phyloP scores from a whole-genome alignment of 2,797 vertebrate genomes.

The Alca torda region DNA sequence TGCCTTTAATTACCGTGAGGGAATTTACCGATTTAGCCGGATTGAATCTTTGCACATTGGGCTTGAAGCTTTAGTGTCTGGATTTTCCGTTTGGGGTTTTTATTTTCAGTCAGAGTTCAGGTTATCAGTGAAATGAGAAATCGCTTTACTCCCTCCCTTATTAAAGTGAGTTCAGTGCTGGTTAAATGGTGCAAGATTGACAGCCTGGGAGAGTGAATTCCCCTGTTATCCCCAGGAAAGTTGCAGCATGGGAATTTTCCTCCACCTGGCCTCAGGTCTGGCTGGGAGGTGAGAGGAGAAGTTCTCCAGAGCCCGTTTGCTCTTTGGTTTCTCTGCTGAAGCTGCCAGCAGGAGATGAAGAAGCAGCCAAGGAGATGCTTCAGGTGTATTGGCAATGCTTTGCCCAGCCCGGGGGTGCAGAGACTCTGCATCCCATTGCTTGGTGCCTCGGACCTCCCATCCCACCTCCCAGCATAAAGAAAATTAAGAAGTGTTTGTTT shows the following conservation, averaged over 20 bases:
- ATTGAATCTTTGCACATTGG: constrained; percentile 4
- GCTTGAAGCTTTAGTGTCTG: background rate
- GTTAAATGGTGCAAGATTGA: background rate
- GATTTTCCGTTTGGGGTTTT: background rate
- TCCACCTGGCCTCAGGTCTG: background rate
- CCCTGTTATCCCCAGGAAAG: background rate
- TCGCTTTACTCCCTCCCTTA: background rate
- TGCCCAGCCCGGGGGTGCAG: background rate
- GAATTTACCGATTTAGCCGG: constrained; percentile 4
- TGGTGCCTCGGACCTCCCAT: background rate
- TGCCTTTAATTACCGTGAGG: constrained; percentile 29
- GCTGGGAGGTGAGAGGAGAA: background rate
- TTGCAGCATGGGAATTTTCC: background rate
- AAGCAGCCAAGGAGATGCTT: background rate
- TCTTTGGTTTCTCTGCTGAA: background rate
- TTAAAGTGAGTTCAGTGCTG: background rate
- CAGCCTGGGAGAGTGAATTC: background rate
- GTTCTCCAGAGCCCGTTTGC: background rate
- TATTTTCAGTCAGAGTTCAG: constrained; percentile 37
- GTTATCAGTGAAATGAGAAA: constrained; percentile 42
- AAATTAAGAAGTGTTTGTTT: background rate
- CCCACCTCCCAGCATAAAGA: background rate
- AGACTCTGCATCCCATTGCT: background rate
- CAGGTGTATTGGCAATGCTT: background rate
- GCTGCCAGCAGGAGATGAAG: background rate